Evolutionary conservation across 1,140 invertebrate genomes (phyloP).

Genomic region (Drosophila nikananu): DNA sequence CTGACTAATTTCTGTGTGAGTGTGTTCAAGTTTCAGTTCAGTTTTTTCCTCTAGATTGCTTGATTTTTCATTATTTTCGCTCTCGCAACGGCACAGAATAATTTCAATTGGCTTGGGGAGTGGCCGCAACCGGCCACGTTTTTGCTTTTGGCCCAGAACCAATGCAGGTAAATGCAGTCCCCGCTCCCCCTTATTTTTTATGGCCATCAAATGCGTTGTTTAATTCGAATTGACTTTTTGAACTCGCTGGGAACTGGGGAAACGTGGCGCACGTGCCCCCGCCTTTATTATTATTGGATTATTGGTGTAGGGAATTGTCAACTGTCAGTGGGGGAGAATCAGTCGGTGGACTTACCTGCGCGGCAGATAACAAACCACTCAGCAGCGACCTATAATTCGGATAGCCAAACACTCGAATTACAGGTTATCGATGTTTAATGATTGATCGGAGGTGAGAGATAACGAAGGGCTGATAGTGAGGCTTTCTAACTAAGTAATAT

Average conservation of each 20-base stretch:
- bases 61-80: constrained; percentile 36
- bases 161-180: constrained; percentile 57
- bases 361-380: constrained; percentile 18
- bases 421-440: constrained; percentile 25
- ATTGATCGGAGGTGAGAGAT: constrained; percentile 22
- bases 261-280: constrained; percentile 62
- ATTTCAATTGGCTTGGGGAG: constrained; percentile 70
- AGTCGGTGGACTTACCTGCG: constrained; percentile 2
- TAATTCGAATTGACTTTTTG: constrained; percentile 81
- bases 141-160: constrained; percentile 52
- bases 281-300: constrained; percentile 30
- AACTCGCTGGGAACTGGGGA: constrained; percentile 57
- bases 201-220: constrained; percentile 79
- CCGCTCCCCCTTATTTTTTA: constrained; percentile 51
- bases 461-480: not conserved
- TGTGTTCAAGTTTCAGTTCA: constrained; percentile 5
- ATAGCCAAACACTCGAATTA: constrained; percentile 10
- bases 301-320: constrained; percentile 35
- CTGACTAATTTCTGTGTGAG: constrained; percentile 53
- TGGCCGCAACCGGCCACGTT: constrained; percentile 58
- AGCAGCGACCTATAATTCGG: constrained; percentile 14
- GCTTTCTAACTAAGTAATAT: not conserved
- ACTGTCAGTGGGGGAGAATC: constrained; percentile 22
- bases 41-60: constrained; percentile 18
- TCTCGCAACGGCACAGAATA: constrained; percentile 49